Conservation (phyloP, 1,140 invertebrate genomes). For the Drosophila nebulosa region DNA sequence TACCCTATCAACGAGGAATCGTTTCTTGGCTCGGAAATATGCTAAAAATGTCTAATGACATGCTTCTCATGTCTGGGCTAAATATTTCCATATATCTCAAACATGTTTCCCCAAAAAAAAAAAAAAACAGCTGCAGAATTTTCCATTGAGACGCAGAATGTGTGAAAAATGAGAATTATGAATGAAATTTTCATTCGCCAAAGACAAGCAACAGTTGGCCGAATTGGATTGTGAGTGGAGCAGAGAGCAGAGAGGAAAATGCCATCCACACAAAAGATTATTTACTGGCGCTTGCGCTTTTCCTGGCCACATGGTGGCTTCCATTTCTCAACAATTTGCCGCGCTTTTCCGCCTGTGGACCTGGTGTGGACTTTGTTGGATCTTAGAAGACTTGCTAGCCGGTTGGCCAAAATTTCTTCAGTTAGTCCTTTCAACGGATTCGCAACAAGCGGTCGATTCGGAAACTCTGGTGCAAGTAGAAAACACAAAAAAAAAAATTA, state of each 20-base stretch:
- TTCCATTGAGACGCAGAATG: background rate
- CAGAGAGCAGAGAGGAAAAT: background rate
- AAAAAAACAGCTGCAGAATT: background rate
- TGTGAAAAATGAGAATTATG: constrained; percentile 26
- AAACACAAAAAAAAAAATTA: background rate
- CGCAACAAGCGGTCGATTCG: constrained; percentile 37
- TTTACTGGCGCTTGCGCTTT: constrained; percentile 26
- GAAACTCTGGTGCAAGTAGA: background rate
- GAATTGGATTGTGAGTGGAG: background rate
- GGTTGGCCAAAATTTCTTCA: constrained; percentile 11
- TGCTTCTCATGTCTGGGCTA: background rate
- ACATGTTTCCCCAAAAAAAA: too few species aligned
- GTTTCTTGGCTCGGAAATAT: background rate
- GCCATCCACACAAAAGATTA: background rate
- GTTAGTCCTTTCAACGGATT: constrained; percentile 52
- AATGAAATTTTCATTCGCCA: constrained; percentile 39
- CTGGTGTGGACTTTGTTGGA: constrained; percentile 1
- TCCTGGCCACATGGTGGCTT: constrained; percentile 32
- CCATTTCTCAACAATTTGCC: constrained; percentile 28
- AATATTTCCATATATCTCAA: constrained; percentile 8
- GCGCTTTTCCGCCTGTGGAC: constrained; percentile 37
- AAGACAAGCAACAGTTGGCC: constrained; percentile 33
- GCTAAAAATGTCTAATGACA: background rate
- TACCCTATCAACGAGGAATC: background rate
- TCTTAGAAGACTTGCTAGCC: constrained; percentile 11